phyloP scores from a whole-genome alignment of 2,888 invertebrate species.

The Limulus polyphemus region DNA sequence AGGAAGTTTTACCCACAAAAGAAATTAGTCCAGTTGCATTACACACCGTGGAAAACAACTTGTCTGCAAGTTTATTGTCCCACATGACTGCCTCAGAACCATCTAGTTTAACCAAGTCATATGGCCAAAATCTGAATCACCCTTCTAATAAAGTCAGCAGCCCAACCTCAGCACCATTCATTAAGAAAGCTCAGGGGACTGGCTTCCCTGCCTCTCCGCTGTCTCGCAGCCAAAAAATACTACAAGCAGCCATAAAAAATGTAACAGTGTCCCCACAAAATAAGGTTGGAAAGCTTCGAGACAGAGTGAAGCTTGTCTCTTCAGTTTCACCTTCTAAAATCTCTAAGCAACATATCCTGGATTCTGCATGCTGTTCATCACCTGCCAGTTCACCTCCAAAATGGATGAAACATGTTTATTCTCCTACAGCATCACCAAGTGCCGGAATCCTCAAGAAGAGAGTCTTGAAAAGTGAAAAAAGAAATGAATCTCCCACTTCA shows the following conservation, averaged over 20 bases:
- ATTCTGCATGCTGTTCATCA: neutral
- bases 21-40: too few relatives aligned
- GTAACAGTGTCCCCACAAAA: neutral
- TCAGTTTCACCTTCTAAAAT: neutral
- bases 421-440: conserved; percentile 2
- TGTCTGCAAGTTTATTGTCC: too few relatives aligned
- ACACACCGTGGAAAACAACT: too few relatives aligned
- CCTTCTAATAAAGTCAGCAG: too few relatives aligned
- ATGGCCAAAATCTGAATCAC: too few relatives aligned
- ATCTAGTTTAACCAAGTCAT: too few relatives aligned
- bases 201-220: neutral
- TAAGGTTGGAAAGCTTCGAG: too few relatives aligned
- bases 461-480: neutral
- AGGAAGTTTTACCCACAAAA: too few relatives aligned
- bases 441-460: conserved; percentile 14
- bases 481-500: neutral
- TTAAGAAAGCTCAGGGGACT: too few relatives aligned
- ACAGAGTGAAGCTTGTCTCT: neutral
- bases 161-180: too few relatives aligned
- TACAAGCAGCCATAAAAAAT: conserved; percentile 3
- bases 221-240: conserved; percentile 7
- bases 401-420: conserved; percentile 2
- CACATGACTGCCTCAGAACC: too few relatives aligned
- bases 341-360: neutral
- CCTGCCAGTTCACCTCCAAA: neutral